Base-by-base conservation (phyloP, 2,797 vertebrate genomes). In the Lerista edwardsae region DNA sequence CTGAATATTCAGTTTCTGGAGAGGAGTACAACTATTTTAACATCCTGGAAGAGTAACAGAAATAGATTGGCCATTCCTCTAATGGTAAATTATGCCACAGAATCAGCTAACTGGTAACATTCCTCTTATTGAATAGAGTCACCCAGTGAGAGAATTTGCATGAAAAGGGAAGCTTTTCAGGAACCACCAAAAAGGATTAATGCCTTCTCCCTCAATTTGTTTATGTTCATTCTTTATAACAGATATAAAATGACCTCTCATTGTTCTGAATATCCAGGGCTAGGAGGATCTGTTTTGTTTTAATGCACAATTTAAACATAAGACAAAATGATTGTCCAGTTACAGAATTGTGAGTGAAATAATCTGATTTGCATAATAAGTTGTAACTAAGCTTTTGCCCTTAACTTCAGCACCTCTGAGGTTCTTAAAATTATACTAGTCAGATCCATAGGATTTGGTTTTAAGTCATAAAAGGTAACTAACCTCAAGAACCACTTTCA, bases 1-100 rank as follows among this genome's bases (percentile, higher is more conserved):
- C 92, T 93, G 93, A 92, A 94, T 92, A 94, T 85, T 95, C 90
- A 93, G 85, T 93, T 91, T 91, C 79, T 89, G 87, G 87, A 90
- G 75, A 89, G 82, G 90, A 93, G 87, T 81, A 11, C 87, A 87
- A 91, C 39, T 71, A 88, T 88, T 91, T 80, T 85, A 89, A 79
- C 78, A 81, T 88, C 84, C 84, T 86, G 72, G 72, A 15, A 62
- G 80, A 89, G 59, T 77, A 77, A 88, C 90, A 86, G 34, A 84
- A 89, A 80, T 72, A 83, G 82, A 90, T 41, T 19, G 25, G 91
- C 85, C 44, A 29, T 80, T 89, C 75, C 90, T 73, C 67, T 83
- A 84, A 87, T 81, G 87, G 85, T 47, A n/a, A 62, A 68, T 57
- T 6, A 36, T 69, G 83, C 80, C 88, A 75, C 73, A 72, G 76